phyloP scores from a whole-genome alignment of 2,888 invertebrate species.

The Drosophila recens region DNA sequence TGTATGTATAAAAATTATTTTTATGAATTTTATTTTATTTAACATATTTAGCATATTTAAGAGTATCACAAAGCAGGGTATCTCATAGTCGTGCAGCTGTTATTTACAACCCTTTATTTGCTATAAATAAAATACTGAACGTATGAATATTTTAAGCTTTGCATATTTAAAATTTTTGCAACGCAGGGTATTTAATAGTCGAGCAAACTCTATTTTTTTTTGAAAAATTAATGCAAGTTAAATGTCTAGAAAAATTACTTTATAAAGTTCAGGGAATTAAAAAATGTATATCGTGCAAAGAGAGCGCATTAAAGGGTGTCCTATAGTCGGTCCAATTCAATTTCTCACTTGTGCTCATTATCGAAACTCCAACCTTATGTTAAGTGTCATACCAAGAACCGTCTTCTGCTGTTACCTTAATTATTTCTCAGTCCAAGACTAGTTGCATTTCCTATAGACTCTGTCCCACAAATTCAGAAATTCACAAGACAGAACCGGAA shows the following conservation, averaged over 20 bases:
- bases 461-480: slow-evolving; percentile 19
- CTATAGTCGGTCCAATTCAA: neutral
- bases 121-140: neutral
- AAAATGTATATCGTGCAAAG: no score
- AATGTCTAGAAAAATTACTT: neutral
- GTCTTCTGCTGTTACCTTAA: neutral
- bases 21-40: no score
- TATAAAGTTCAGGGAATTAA: neutral
- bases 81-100: no score
- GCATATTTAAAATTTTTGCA: no score
- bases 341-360: neutral
- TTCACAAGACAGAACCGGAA: slow-evolving; percentile 64
- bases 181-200: no score
- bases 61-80: no score
- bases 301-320: neutral
- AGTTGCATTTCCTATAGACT: slow-evolving; percentile 12
- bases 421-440: neutral
- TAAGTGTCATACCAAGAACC: neutral
- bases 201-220: neutral
- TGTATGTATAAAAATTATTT: no score
- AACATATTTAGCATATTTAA: no score
- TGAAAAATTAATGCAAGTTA: neutral
- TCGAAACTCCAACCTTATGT: neutral
- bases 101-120: no score
- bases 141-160: no score